A percentile compares a stretch with the other conserved stretches of the same genome.
phyloP scores from a whole-genome alignment of 2,113 vertebrate genomes.

The Cephalopterus ornatus region DNA sequence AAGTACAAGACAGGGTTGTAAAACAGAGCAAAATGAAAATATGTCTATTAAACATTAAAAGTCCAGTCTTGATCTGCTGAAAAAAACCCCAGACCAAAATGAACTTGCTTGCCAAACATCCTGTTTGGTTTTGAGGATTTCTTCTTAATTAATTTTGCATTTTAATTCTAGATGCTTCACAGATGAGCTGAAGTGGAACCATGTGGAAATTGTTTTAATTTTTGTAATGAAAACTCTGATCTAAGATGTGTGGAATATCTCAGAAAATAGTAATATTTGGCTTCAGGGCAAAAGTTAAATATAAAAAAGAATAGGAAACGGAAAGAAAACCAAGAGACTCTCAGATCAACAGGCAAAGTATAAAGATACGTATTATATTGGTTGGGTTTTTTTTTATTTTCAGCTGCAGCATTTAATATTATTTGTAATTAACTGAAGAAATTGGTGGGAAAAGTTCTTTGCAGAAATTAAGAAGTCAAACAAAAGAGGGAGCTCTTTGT shows the following conservation, averaged over 20 bases:
- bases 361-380: background rate
- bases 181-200: background rate
- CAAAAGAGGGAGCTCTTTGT: conserved; percentile 19
- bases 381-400: background rate
- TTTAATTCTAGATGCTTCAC: background rate
- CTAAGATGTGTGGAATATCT: background rate
- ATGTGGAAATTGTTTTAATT: background rate
- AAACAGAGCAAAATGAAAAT: background rate
- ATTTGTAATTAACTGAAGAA: background rate
- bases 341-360: background rate
- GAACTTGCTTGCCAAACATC: background rate
- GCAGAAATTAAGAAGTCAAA: background rate
- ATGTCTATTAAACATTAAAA: background rate
- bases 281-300: background rate
- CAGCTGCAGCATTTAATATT: background rate
- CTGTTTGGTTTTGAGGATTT: background rate
- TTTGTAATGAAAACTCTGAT: background rate
- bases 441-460: background rate
- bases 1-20: rapidly evolving
- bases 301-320: background rate
- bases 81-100: background rate
- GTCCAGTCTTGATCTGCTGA: background rate
- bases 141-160: background rate
- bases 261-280: background rate
- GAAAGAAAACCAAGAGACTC: background rate